Conservation (phyloP, 2,888 invertebrate genomes). For the Caenorhabditis plicata region DNA sequence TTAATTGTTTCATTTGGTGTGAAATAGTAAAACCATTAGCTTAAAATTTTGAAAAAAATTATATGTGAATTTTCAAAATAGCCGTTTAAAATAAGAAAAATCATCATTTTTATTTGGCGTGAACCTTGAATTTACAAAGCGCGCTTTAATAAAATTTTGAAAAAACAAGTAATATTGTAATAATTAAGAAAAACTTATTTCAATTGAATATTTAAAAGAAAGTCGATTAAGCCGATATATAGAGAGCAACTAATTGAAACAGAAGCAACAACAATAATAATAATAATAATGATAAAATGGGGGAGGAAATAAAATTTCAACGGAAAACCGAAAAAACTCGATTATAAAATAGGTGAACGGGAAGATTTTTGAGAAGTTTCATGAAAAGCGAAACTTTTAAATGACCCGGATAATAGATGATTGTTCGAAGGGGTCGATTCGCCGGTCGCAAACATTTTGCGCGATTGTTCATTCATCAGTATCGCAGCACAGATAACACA, state of each 20-base stretch:
- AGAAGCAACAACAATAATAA: not conserved
- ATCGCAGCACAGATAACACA: no score
- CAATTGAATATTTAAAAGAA: not conserved
- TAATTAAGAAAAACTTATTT: not conserved
- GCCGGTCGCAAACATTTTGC: not conserved
- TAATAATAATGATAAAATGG: not conserved
- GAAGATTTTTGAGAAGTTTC: constrained; percentile 21
- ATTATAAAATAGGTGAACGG: no score
- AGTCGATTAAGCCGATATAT: not conserved
- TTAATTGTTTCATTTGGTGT: no score
- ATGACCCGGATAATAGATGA: constrained; percentile 29
- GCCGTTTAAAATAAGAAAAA: no score
- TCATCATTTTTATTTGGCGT: no score
- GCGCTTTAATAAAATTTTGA: no score
- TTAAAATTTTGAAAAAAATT: no score
- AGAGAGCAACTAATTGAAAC: not conserved
- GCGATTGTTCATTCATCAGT: not conserved
- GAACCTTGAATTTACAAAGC: no score
- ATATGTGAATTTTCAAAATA: no score
- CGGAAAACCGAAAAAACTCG: not conserved
- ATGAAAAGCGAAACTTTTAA: constrained; percentile 36
- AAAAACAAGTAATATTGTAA: no score
- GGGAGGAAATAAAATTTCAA: not conserved
- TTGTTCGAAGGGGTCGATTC: constrained; percentile 20
- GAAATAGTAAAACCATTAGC: no score